phyloP scores from a whole-genome alignment of 2,888 invertebrate species.

The Rhagonycha lutea region DNA sequence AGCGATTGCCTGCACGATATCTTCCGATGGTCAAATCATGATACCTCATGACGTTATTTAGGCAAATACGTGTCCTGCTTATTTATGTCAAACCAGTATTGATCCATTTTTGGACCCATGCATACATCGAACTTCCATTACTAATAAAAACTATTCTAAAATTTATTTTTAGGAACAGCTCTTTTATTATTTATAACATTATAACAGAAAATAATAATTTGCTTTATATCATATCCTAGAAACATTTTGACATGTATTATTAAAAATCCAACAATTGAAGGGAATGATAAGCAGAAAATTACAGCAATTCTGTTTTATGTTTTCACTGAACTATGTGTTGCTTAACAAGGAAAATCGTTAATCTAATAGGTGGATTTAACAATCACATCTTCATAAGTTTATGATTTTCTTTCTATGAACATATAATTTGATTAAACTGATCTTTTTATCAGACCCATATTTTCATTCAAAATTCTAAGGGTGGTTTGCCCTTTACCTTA shows the following conservation, averaged over 20 bases:
- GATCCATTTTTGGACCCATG: constrained; percentile 4
- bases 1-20: constrained; percentile 13
- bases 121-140: not conserved
- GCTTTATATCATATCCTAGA: not conserved
- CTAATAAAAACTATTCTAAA: not conserved
- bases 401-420: no score
- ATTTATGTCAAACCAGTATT: constrained; percentile 4
- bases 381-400: no score
- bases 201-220: not conserved
- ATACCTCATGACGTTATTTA: constrained; percentile 23
- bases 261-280: not conserved
- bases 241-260: not conserved
- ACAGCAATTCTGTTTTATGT: not conserved
- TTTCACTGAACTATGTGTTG: not conserved
- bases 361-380: not conserved
- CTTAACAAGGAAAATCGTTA: not conserved
- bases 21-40: constrained; percentile 14
- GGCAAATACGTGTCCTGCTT: constrained; percentile 13
- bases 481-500: no score
- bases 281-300: not conserved
- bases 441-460: no score
- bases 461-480: no score
- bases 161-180: not conserved
- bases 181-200: not conserved
- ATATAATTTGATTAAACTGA: no score